Evolutionary conservation across 2,797 vertebrate species (phyloP).

Genomic region (Anableps anableps): DNA sequence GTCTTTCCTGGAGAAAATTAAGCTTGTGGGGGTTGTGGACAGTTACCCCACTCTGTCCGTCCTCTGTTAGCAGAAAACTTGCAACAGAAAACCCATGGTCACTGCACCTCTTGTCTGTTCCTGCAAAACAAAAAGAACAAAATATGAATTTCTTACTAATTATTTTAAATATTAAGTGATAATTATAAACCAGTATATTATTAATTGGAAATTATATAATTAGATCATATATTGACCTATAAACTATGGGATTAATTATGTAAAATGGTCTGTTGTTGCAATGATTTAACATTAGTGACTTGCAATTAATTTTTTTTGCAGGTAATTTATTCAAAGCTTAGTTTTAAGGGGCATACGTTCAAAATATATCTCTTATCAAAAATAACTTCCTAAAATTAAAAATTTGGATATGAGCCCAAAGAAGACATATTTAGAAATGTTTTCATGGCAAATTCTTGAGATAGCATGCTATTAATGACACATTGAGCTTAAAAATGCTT

Average conservation of each 20-base stretch:
- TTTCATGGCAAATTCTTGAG: background rate
- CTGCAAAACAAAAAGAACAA: constrained; percentile 38
- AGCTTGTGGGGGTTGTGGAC: constrained; percentile 43
- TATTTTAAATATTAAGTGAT: background rate
- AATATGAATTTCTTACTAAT: background rate
- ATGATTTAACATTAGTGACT: background rate
- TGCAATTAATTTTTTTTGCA: background rate
- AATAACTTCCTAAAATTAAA: background rate
- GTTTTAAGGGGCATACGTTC: background rate
- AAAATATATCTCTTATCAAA: background rate
- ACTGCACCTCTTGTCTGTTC: constrained; percentile 22
- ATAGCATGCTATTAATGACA: background rate
- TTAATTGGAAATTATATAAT: background rate
- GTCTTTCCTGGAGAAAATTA: constrained; percentile 41
- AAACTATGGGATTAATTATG: background rate
- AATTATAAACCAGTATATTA: background rate
- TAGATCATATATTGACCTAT: background rate
- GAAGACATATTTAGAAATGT: background rate
- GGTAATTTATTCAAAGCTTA: background rate
- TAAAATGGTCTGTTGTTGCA: too few relatives aligned
- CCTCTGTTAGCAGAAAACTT: constrained; percentile 52
- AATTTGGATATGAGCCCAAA: background rate
- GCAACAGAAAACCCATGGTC: constrained; percentile 48
- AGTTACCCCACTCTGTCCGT: constrained; percentile 28
- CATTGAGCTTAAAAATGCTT: too few relatives aligned